Conservation (phyloP, 2,113 vertebrate genomes). For the Campylorhamphus procurvoides region DNA sequence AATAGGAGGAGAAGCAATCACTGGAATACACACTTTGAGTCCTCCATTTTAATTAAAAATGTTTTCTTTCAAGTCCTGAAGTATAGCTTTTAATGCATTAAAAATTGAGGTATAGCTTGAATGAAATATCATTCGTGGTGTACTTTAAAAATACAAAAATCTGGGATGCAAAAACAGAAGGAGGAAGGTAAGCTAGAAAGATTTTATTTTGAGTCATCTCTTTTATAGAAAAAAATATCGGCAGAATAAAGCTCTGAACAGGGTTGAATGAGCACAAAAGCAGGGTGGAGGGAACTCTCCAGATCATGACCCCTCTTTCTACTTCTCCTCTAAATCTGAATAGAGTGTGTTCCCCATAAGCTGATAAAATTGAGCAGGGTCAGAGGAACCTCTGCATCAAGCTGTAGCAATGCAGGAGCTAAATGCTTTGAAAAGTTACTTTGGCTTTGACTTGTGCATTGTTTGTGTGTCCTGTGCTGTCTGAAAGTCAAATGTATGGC, state of each 20-base stretch:
- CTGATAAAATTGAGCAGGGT: background rate
- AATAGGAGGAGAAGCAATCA: background rate
- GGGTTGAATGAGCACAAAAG: background rate
- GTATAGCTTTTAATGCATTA: background rate
- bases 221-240: background rate
- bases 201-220: background rate
- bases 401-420: background rate
- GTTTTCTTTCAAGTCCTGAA: background rate
- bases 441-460: background rate
- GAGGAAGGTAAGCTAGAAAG: background rate
- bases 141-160: background rate
- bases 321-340: background rate
- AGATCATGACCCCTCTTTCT: background rate
- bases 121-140: background rate
- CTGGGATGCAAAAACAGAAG: background rate
- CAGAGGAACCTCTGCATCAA: background rate
- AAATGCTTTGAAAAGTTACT: background rate
- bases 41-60: background rate
- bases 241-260: background rate
- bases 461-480: background rate
- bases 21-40: background rate
- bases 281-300: background rate
- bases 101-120: background rate
- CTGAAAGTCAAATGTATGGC: background rate
- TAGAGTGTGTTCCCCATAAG: background rate